phyloP scores from a whole-genome alignment of 2,888 invertebrate species.

The Gryllus longicercus region DNA sequence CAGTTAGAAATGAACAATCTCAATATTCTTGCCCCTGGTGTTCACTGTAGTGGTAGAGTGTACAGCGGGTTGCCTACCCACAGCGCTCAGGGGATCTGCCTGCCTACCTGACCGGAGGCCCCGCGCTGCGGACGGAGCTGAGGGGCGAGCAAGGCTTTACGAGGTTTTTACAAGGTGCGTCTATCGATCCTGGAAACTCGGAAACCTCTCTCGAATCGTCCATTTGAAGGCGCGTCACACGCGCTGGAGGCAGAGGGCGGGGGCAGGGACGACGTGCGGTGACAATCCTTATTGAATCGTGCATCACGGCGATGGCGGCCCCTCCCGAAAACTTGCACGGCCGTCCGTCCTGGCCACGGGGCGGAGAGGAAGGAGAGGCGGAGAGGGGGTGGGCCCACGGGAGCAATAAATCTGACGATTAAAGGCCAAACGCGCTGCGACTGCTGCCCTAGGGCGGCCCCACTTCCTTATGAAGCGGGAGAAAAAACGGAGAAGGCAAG shows the following conservation, averaged over 20 bases:
- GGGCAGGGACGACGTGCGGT: background rate
- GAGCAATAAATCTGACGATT: conserved; percentile 17
- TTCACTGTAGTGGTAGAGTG: too few species aligned
- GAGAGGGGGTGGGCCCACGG: background rate
- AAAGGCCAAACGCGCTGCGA: background rate
- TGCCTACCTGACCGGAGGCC: background rate
- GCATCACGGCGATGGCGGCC: conserved; percentile 1
- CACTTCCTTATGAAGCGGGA: background rate
- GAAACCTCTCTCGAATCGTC: background rate
- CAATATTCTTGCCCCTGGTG: too few species aligned
- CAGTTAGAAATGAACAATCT: too few species aligned
- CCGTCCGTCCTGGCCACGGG: background rate
- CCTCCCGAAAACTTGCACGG: background rate
- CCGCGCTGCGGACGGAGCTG: background rate
- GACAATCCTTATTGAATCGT: conserved; percentile 17
- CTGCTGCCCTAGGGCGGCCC: background rate
- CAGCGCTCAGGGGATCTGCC: background rate
- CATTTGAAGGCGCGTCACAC: conserved; percentile 17
- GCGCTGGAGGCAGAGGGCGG: background rate
- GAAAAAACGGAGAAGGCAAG: background rate
- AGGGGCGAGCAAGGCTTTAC: background rate
- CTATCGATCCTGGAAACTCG: background rate
- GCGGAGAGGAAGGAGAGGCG: too few species aligned
- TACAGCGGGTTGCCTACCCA: too few species aligned
- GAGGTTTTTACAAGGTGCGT: background rate